Conservation (phyloP, 92 coral and sea anemone species). For the Zoanthus gigantus region DNA sequence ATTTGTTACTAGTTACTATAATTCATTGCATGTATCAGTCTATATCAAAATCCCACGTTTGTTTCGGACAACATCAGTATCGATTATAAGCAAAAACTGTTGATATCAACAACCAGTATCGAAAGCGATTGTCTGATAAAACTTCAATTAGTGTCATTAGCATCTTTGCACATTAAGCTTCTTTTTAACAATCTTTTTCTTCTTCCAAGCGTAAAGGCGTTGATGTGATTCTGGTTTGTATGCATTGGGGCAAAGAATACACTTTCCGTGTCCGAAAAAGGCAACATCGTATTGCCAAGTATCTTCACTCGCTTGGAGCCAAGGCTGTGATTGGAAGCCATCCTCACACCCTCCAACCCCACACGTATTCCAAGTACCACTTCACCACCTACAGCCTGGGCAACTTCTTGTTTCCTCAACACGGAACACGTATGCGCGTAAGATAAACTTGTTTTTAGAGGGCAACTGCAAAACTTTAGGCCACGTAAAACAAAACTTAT, state of each 20-base stretch:
- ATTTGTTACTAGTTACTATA: too few species aligned
- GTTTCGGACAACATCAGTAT: too few species aligned
- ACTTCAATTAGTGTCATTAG: neutral
- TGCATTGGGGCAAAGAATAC: constrained; percentile 77
- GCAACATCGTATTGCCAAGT: constrained; percentile 49
- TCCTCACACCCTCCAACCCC: constrained; percentile 77
- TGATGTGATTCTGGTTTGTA: constrained; percentile 63
- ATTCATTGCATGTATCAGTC: too few species aligned
- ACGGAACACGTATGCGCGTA: neutral
- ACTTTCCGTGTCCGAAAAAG: constrained; percentile 9
- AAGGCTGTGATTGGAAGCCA: constrained; percentile 76
- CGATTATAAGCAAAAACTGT: too few species aligned
- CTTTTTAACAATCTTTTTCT: neutral
- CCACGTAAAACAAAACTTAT: too few species aligned
- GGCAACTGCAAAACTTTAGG: neutral
- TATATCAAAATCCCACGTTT: too few species aligned
- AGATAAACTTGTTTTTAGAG: neutral
- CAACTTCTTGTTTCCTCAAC: constrained; percentile 77
- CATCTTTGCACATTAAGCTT: too few species aligned
- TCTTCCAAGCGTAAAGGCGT: constrained; percentile 43
- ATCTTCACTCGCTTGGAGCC: constrained; percentile 71
- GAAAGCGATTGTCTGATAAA: too few species aligned
- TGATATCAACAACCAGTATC: too few species aligned
- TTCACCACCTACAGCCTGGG: constrained; percentile 82
- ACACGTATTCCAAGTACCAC: constrained; percentile 45